phyloP scores from a whole-genome alignment of 2,113 vertebrate genomes.

The Ceyx melanurus region DNA sequence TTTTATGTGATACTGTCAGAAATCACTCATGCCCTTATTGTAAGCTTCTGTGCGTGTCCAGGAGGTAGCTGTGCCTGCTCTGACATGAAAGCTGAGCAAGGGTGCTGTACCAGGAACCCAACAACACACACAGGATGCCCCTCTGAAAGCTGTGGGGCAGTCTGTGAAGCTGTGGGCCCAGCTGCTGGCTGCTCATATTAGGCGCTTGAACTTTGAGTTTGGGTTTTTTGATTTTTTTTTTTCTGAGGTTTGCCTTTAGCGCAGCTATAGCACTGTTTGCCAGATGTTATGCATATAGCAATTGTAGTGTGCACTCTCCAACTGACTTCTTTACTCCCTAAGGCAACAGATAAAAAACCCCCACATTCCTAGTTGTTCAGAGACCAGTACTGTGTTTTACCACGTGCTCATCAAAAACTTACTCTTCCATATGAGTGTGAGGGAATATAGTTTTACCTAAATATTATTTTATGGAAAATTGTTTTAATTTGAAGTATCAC shows the following conservation, averaged over 20 bases:
- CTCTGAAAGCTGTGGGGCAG: neutral
- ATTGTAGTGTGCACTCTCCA: neutral
- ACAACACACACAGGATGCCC: neutral
- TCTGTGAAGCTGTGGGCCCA: neutral
- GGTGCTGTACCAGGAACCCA: fast-evolving
- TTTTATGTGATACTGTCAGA: neutral
- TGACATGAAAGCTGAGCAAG: neutral
- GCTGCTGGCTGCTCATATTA: neutral
- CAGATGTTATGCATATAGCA: fast-evolving
- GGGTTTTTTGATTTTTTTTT: neutral
- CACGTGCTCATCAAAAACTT: neutral
- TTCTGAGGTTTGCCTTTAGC: neutral
- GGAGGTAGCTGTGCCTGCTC: neutral
- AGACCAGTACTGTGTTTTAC: neutral
- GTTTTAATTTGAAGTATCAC: neutral
- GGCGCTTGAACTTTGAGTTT: neutral
- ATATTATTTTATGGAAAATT: neutral
- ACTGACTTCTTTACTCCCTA: neutral
- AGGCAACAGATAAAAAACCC: neutral
- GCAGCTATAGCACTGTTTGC: neutral
- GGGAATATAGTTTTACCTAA: neutral
- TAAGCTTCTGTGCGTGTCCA: fast-evolving
- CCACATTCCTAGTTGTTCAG: neutral
- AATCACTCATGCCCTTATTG: neutral
- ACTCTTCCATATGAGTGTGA: neutral